phyloP scores from a whole-genome alignment of 2,797 vertebrate species.

The Brotogeris chrysoptera region DNA sequence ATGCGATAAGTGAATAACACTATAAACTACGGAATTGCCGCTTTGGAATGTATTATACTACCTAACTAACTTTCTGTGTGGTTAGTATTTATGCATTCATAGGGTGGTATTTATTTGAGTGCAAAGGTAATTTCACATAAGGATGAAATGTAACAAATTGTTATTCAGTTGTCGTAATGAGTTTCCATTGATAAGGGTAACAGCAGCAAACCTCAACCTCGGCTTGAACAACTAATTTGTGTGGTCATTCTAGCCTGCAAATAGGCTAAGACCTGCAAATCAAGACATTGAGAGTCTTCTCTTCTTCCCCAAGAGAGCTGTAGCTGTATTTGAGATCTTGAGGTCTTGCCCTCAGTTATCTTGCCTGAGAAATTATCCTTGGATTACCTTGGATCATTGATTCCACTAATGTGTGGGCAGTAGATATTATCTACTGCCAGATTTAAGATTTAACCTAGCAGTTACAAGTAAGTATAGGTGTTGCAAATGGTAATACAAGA shows the following conservation, averaged over 20 bases:
- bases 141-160: background rate
- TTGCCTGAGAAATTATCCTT: slow-evolving; percentile 63
- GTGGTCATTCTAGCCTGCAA: background rate
- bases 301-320: slow-evolving; percentile 11
- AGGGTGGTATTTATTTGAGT: background rate
- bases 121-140: background rate
- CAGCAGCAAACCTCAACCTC: background rate
- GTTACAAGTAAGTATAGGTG: slow-evolving; percentile 21
- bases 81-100: background rate
- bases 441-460: slow-evolving; percentile 27
- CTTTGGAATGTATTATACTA: background rate
- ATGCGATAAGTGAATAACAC: background rate
- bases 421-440: background rate
- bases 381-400: slow-evolving; percentile 55
- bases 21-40: background rate
- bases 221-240: background rate
- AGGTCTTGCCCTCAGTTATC: slow-evolving; percentile 49
- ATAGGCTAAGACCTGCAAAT: slow-evolving; percentile 33
- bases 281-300: slow-evolving; percentile 12
- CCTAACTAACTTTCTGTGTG: background rate
- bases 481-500: background rate
- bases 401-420: slow-evolving; percentile 45
- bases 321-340: slow-evolving; percentile 2
- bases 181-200: background rate
- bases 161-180: background rate